A percentile compares a stretch with the other conserved stretches of the same genome.
These are phyloP conservation scores for Canis aureus DNA, from an alignment of 2,113 vertebrate species.

Conservation along the genomic window DNA sequence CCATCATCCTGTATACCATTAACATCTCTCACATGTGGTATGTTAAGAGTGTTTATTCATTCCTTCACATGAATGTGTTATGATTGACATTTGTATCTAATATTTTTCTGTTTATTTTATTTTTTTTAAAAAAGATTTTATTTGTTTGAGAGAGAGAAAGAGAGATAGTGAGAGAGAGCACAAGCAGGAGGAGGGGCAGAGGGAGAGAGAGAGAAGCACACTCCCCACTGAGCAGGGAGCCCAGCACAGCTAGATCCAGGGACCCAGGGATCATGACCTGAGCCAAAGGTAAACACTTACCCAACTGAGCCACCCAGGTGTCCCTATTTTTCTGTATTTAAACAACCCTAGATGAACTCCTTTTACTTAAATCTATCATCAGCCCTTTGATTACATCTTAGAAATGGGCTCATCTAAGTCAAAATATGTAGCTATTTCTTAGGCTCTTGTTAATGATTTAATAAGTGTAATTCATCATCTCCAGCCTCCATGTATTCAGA, in stretches of 20 bases:
- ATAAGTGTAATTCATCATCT: neutral
- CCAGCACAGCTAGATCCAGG: neutral
- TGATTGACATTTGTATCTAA: neutral
- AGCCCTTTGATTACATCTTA: neutral
- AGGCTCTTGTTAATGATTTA: neutral
- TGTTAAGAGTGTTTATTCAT: neutral
- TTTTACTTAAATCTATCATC: neutral
- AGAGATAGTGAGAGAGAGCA: neutral
- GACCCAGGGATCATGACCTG: neutral
- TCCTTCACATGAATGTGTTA: rapidly evolving
- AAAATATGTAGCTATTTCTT: neutral
- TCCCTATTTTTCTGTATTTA: neutral
- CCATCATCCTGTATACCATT: rapidly evolving
- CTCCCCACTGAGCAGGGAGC: too few relatives aligned
- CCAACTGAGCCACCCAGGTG: neutral
- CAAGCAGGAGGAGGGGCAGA: too few relatives aligned
- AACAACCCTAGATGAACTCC: neutral
- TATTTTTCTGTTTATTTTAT: neutral
- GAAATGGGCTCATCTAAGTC: neutral
- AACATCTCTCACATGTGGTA: rapidly evolving
- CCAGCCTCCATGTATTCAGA: neutral
- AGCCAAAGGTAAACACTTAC: neutral
- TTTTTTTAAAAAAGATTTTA: neutral
- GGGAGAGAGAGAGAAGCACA: neutral
- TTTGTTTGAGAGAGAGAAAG: neutral